Conservation (phyloP, 2,888 invertebrate genomes). For the Pseudoips prasinana region DNA sequence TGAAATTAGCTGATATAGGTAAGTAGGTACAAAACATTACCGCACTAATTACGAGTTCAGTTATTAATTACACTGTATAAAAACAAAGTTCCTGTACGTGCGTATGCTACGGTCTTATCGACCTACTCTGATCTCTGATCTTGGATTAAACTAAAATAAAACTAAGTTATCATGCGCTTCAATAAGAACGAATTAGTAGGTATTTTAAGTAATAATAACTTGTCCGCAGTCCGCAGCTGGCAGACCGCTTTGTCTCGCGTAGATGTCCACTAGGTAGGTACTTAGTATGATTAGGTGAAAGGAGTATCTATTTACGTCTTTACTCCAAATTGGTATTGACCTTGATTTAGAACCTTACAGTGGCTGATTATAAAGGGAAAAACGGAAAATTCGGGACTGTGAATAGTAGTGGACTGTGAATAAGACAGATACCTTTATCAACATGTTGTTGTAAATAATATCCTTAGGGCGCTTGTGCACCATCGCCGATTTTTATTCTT, state of each 20-base stretch:
- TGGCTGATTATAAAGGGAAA: conserved; percentile 5
- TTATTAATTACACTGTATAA: too few species aligned
- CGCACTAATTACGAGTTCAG: conserved; percentile 1
- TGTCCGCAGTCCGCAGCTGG: conserved; percentile 25
- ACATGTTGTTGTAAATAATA: too few species aligned
- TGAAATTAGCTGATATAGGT: too few species aligned
- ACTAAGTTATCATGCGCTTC: conserved; percentile 51
- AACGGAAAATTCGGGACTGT: too few species aligned
- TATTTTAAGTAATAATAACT: too few species aligned
- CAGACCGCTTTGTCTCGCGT: conserved; percentile 16
- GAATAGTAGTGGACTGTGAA: too few species aligned
- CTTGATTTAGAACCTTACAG: conserved; percentile 45
- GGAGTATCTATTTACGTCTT: conserved; percentile 40
- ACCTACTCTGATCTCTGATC: conserved; percentile 38
- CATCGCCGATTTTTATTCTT: too few species aligned
- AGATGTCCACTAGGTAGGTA: conserved; percentile 24
- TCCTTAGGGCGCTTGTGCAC: too few species aligned
- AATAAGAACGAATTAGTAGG: too few species aligned
- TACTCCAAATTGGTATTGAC: conserved; percentile 49
- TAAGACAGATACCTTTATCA: too few species aligned
- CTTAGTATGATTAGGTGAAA: conserved; percentile 44
- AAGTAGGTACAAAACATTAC: conserved; percentile 6
- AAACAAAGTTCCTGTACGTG: conserved; percentile 12
- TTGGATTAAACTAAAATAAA: conserved; percentile 55
- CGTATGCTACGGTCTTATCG: conserved; percentile 31